Base-by-base conservation (phyloP, 2,797 vertebrate genomes). In the Tauraco hartlaubi region DNA sequence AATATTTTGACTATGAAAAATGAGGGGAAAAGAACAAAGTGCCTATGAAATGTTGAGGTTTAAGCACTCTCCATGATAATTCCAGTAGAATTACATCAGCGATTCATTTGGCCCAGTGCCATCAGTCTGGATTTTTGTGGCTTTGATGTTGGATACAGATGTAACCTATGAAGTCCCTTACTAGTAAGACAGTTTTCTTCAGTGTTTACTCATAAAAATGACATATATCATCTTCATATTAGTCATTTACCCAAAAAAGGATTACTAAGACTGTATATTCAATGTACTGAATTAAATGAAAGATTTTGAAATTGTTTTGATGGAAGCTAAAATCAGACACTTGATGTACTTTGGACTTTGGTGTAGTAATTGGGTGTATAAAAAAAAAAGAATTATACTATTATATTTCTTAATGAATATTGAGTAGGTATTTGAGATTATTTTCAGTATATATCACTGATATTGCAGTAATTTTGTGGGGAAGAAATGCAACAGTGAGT, bases 351-450 rank as follows among this genome's bases (percentile, higher is more conserved):
- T 71, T 48, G 22, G 17, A 18, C 6, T 76, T 44, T 12, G 26
- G 6, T 37, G 21, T 62, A 78, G 11, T 0, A 0, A 77, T 44
- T 8, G 15, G 2, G 1, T 49, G 3, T 41, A 39, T 10, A 49
- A 64, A 56, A 4, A n/a, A 61, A 84, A 92, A 54, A 0, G 39
- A 59, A 33, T 71, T 48, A 19, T 13, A 11, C 20, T 39, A 2
- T 64, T 79, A 2, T 43, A 51, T 31, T 52, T 33, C 5, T 28
- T 59, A 82, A 48, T 33, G 13, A 69, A 61, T 63, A 25, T 12
- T 51, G 20, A 48, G 15, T 44, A 77, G n/a, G 16, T 54, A 52
- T 41, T 74, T 84, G 35, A 56, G 37, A 41, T 67, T 31, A 23
- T 46, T 91, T 86, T 84, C 43, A 20, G 18, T 29, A 21, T 52